A percentile compares a stretch with the other conserved stretches of the same genome.
Evolutionary conservation across 1,140 invertebrate genomes (phyloP).

Genomic region (Drosophila sp.): DNA sequence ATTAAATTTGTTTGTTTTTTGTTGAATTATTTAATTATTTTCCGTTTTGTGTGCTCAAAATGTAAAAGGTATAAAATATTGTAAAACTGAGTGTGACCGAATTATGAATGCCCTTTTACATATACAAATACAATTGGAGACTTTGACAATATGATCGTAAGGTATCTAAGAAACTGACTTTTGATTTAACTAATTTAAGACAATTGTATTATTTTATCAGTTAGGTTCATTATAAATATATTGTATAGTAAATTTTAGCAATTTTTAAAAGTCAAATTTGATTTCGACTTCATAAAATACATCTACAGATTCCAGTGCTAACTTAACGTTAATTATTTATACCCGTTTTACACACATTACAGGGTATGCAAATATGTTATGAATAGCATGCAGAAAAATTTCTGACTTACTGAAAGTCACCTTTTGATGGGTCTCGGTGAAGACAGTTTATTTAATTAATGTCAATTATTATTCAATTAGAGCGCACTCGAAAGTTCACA

Average conservation of each 20-base stretch:
- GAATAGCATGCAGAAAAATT: slow-evolving; percentile 11
- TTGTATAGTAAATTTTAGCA: no score
- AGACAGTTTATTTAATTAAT: slow-evolving; percentile 65
- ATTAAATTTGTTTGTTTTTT: slow-evolving; percentile 58
- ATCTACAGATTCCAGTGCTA: no score
- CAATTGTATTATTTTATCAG: no score
- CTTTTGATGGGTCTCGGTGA: slow-evolving; percentile 20
- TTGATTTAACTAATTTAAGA: no score
- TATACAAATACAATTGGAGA: no score
- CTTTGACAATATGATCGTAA: no score
- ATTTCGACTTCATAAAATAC: background rate
- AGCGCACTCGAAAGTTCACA: slow-evolving; percentile 62
- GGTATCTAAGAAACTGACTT: no score
- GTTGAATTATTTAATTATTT: slow-evolving; percentile 62
- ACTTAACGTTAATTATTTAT: background rate
- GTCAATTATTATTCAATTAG: slow-evolving; percentile 81
- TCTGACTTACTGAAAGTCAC: slow-evolving; percentile 31
- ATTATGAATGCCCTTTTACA: no score
- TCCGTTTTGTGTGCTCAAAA: slow-evolving; percentile 40
- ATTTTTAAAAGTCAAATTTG: background rate
- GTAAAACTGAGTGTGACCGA: no score
- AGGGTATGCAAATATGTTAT: background rate
- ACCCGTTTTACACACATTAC: background rate
- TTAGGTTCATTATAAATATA: no score
- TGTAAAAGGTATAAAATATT: slow-evolving; percentile 31